Percentiles rank a stretch among this genome's conserved stretches.
These are phyloP conservation scores for Hirtodrosophila confusa DNA, from an alignment of 2,888 invertebrate genomes.

Conservation along the genomic window DNA sequence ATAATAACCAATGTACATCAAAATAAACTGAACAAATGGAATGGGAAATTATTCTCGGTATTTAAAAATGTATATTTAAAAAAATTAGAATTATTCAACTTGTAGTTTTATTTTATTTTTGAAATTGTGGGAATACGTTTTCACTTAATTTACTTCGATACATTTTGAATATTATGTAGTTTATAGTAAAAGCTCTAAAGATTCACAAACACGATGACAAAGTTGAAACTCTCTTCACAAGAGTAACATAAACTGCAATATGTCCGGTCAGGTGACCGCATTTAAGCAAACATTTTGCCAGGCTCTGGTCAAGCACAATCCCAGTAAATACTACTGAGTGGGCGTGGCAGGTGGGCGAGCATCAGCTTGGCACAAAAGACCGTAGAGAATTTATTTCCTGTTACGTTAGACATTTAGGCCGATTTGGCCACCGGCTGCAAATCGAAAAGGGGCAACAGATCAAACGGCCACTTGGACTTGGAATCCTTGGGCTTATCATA, in stretches of 20 bases:
- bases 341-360: conserved; percentile 20
- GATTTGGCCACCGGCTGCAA: conserved; percentile 50
- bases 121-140: too few species aligned
- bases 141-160: too few species aligned
- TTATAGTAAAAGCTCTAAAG: not conserved
- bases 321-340: conserved; percentile 24
- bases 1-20: too few species aligned
- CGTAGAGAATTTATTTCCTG: conserved; percentile 78
- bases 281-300: conserved; percentile 55
- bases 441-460: conserved; percentile 65
- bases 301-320: conserved; percentile 42
- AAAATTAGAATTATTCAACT: too few species aligned
- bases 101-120: too few species aligned
- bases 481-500: conserved; percentile 56
- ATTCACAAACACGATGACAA: not conserved
- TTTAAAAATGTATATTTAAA: too few species aligned
- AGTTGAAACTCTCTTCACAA: not conserved
- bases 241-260: conserved; percentile 27
- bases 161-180: too few species aligned
- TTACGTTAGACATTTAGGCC: conserved; percentile 69
- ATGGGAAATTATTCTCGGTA: too few species aligned
- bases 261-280: conserved; percentile 49
- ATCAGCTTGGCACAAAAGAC: conserved; percentile 48
- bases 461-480: conserved; percentile 58
- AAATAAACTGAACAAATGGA: not conserved